Evolutionary conservation across 1,140 invertebrate genomes (phyloP).

Genomic region (Cataglyphis hispanica): DNA sequence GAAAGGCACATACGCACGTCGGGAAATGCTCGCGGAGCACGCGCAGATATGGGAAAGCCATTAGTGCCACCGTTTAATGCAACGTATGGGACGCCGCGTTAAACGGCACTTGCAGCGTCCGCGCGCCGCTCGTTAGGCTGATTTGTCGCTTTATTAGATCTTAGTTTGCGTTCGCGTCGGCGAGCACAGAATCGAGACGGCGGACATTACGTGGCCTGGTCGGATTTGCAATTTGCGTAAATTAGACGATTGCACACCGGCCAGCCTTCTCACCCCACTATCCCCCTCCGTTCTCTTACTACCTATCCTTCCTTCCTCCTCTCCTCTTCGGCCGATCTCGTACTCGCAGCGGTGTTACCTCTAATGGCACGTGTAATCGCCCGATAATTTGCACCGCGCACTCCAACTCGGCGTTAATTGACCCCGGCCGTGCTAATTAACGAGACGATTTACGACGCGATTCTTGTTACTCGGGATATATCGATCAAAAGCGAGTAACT

Average conservation of each 20-base stretch:
- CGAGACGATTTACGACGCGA: constrained; percentile 35
- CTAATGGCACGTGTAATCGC: constrained; percentile 78
- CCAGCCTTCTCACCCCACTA: constrained; percentile 22
- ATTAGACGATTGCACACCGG: constrained; percentile 82
- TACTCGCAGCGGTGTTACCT: constrained; percentile 27
- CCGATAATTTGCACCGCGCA: constrained; percentile 78
- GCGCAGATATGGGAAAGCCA: constrained; percentile 70
- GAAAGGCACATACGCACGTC: constrained; percentile 36
- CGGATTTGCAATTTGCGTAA: constrained; percentile 84
- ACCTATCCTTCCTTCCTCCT: constrained; percentile 4
- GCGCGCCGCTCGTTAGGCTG: constrained; percentile 81
- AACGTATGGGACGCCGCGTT: constrained; percentile 72
- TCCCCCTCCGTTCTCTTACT: neutral
- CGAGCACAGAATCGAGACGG: constrained; percentile 57
- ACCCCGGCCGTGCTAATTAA: constrained; percentile 63
- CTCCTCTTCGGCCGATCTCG: constrained; percentile 27
- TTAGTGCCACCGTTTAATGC: constrained; percentile 69
- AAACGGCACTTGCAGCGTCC: constrained; percentile 70
- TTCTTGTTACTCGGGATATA: constrained; percentile 13
- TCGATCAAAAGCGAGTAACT: neutral
- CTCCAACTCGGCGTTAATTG: constrained; percentile 71
- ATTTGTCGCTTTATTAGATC: constrained; percentile 87
- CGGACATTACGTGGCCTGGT: constrained; percentile 60
- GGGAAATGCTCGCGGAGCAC: constrained; percentile 6
- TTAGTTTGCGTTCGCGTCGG: constrained; percentile 78